phyloP scores from a whole-genome alignment of 2,888 invertebrate genomes.

The Sycophila texana region DNA sequence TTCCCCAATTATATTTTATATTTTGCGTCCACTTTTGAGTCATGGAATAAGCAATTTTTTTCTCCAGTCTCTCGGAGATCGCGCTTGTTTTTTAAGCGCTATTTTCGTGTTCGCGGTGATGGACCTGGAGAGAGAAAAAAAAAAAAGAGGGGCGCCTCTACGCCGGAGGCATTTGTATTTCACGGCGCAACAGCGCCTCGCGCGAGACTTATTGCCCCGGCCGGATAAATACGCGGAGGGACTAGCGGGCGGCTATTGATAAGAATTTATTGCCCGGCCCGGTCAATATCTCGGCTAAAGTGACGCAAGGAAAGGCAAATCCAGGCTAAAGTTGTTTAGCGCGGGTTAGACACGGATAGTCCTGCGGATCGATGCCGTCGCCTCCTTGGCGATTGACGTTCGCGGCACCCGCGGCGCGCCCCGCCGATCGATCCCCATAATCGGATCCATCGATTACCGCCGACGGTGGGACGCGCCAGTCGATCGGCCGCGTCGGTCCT shows the following conservation, averaged over 20 bases:
- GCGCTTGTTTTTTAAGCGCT: background rate
- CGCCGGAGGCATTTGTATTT: conserved; percentile 20
- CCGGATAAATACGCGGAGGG: background rate
- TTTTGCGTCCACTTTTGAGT: conserved; percentile 22
- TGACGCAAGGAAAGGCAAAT: conserved; percentile 43
- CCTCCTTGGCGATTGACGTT: background rate
- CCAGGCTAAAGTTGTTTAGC: conserved; percentile 31
- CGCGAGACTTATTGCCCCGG: conserved; percentile 17
- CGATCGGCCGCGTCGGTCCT: too few species aligned
- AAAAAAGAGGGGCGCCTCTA: background rate
- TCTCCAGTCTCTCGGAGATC: background rate
- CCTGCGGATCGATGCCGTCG: conserved; percentile 9
- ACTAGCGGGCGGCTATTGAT: conserved; percentile 15
- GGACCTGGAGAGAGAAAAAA: background rate
- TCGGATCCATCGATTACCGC: conserved; percentile 53
- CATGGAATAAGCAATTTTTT: conserved; percentile 10
- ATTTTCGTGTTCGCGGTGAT: background rate
- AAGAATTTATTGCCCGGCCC: conserved; percentile 37
- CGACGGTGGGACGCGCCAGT: background rate
- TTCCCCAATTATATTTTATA: too few species aligned
- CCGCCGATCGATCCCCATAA: conserved; percentile 53
- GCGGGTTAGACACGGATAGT: background rate
- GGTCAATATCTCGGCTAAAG: conserved; percentile 38
- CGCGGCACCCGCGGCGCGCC: background rate
- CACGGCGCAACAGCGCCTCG: background rate